phyloP scores from a whole-genome alignment of 2,888 invertebrate species.

The Acronicta aceris region DNA sequence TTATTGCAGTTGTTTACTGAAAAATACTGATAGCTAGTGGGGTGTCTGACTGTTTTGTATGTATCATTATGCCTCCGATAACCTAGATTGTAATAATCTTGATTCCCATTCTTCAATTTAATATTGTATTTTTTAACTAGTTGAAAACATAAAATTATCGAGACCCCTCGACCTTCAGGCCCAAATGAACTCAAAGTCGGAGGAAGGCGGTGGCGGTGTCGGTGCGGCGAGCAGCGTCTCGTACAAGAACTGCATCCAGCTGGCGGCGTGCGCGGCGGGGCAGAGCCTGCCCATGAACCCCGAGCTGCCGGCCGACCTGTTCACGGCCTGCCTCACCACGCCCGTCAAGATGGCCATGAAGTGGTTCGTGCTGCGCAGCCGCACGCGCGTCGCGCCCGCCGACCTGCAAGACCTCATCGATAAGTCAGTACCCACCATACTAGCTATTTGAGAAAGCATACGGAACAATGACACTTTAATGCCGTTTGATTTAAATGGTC shows the following conservation, averaged over 20 bases:
- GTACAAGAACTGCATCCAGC: conserved; percentile 97
- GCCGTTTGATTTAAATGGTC: too few species aligned
- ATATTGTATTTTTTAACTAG: too few species aligned
- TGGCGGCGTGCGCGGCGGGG: conserved; percentile 98
- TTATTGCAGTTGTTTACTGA: too few species aligned
- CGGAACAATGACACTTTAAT: too few species aligned
- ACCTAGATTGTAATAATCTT: too few species aligned
- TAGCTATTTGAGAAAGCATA: too few species aligned
- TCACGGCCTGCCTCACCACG: conserved; percentile 99
- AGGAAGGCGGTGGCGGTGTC: conserved; percentile 29
- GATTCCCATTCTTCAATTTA: too few species aligned
- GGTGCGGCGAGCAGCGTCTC: conserved; percentile 82
- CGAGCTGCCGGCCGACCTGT: conserved; percentile 98
- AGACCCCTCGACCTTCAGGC: conserved; percentile 37
- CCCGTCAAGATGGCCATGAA: conserved; percentile 98
- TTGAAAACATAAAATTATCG: too few species aligned
- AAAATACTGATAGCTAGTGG: too few species aligned
- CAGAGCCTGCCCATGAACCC: conserved; percentile 99
- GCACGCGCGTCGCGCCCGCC: conserved; percentile 94
- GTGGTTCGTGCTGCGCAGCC: conserved; percentile 97
- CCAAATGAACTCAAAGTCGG: conserved; percentile 43
- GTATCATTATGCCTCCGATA: too few species aligned
- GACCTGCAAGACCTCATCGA: conserved; percentile 96
- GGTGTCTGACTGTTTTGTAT: too few species aligned
- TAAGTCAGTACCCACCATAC: conserved; percentile 93